phyloP scores from a whole-genome alignment of 2,797 vertebrate species.

The Myotis vivesi region DNA sequence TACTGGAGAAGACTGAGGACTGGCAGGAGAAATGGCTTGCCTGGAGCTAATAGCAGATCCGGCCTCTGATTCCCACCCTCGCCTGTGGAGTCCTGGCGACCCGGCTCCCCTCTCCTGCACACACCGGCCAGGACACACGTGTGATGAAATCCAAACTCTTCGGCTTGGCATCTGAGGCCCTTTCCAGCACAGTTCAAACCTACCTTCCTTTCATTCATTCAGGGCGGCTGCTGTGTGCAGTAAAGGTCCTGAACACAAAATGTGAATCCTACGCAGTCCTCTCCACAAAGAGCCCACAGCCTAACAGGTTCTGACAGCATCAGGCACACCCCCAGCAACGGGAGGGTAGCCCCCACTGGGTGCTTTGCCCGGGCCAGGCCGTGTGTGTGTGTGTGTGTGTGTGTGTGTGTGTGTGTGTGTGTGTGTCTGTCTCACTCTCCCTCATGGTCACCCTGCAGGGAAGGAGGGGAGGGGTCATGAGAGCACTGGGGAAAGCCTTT shows the following conservation, averaged over 20 bases:
- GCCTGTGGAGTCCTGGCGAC: neutral
- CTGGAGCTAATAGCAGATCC: neutral
- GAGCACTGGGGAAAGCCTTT: neutral
- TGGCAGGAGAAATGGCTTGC: too few relatives aligned
- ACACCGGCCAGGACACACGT: neutral
- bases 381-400: too few relatives aligned
- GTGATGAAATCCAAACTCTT: neutral
- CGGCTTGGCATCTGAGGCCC: neutral
- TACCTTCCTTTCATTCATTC: neutral
- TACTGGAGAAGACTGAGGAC: neutral
- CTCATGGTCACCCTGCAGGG: rapidly evolving
- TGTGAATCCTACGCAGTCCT: rapidly evolving
- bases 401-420: too few relatives aligned
- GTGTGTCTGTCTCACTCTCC: neutral
- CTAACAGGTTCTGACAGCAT: neutral
- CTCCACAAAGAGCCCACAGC: neutral
- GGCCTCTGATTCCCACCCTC: neutral
- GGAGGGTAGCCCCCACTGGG: rapidly evolving
- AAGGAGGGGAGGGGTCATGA: neutral
- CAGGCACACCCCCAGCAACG: rapidly evolving
- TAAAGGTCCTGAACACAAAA: neutral
- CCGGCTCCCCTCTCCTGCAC: neutral
- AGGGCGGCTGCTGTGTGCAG: neutral
- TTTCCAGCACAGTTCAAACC: neutral
- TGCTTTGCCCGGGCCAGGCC: neutral